Base-by-base conservation (phyloP, 2,888 invertebrate species). In the Lacanobia oleracea region DNA sequence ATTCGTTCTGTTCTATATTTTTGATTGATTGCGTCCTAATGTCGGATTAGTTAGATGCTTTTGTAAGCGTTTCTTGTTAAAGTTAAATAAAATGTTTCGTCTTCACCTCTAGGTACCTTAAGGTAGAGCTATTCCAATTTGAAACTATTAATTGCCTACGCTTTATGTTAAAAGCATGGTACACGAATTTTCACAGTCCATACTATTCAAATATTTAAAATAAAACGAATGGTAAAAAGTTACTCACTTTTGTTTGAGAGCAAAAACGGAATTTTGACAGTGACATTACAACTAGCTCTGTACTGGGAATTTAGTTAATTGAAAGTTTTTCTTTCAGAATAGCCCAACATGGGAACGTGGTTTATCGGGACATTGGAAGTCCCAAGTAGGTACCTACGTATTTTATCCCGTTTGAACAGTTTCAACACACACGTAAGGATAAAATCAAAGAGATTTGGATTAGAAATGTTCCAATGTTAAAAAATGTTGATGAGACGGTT, bases 11-110 rank as follows among this genome's bases (percentile, higher is more conserved):
- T 89, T 89, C 88, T 56, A 77, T 89, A 88, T 85, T 88, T 89
- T 89, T 93, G 92, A 93, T 93, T 90, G 92, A 93, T 92, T 85
- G 82, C 90, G 81, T 83, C 86, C 86, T 91, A 89, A 89, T 88
- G 88, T 91, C 88, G 86, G 90, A 91, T 93, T 92, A 92, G 84
- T 82, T 62, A 59, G 61, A 79, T 75, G 77, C n/a, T 75, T 80
- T 79, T 48, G 64, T 70, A 62, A 67, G 63, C 63, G 68, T 78
- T 77, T 76, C 67, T 72, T 48, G 59, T 56, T 37, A 63, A 67
- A 64, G 45, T 69, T 43, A 57, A 57, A 81, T 56, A 61, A 12
- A 77, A 67, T 56, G 18, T 71, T 79, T 66, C 54, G 27, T 43
- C 56, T 33, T 27, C 43, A 16, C 21, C 54, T 56, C 0, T 5